These are phyloP conservation scores for Pseudobourletiella spinata DNA, from an alignment of 1,140 invertebrate genomes.

Conservation along the genomic window DNA sequence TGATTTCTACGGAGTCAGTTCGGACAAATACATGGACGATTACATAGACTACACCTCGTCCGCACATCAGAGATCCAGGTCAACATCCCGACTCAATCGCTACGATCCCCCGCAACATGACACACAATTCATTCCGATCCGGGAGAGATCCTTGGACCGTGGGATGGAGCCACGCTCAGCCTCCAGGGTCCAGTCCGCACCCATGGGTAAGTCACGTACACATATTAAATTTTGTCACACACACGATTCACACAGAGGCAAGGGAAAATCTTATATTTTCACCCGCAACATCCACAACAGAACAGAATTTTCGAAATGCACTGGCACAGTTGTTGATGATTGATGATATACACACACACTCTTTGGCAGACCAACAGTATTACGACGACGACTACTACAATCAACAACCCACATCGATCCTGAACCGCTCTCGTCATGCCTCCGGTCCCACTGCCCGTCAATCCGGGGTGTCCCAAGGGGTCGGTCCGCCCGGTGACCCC, in stretches of 20 bases:
- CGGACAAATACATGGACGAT: constrained; percentile 16
- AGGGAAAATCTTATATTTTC: too few species aligned
- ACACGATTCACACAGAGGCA: too few species aligned
- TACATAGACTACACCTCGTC: constrained; percentile 23
- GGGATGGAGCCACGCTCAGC: constrained; percentile 2
- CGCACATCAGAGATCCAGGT: constrained; percentile 22
- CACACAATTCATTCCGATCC: constrained; percentile 24
- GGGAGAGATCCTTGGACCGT: constrained; percentile 20
- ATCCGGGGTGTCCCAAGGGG: constrained; percentile 2
- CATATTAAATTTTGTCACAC: too few species aligned
- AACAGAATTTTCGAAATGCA: too few species aligned
- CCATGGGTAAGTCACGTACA: constrained; percentile 2
- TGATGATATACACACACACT: too few species aligned
- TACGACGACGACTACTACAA: constrained; percentile 22
- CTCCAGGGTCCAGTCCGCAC: constrained; percentile 3
- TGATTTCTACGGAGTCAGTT: background rate
- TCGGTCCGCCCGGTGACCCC: constrained; percentile 13
- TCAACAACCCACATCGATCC: constrained; percentile 23
- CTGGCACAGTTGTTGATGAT: too few species aligned
- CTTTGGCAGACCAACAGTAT: constrained; percentile 7
- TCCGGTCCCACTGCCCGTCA: background rate
- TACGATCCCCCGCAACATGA: constrained; percentile 20
- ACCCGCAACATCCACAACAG: too few species aligned
- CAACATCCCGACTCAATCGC: constrained; percentile 29
- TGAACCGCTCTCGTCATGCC: constrained; percentile 22